Evolutionary conservation across 2,888 invertebrate genomes (phyloP).

Genomic region (Mesoligia furuncula): DNA sequence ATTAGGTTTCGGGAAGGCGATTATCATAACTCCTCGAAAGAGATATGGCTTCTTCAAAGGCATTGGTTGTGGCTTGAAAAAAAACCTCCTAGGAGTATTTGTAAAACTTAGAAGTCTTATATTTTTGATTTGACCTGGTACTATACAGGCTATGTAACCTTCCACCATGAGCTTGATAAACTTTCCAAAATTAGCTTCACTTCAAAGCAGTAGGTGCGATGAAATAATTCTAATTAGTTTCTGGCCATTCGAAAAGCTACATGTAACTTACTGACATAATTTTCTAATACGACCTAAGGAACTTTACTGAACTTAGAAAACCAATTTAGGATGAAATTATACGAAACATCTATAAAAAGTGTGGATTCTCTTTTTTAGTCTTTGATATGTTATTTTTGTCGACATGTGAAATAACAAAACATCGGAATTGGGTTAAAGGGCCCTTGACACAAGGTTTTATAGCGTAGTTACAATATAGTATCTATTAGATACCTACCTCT

Average conservation of each 20-base stretch:
- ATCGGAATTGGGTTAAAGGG: conserved; percentile 78
- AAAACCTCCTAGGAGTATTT: neutral
- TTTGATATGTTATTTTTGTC: conserved; percentile 65
- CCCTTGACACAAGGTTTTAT: conserved; percentile 79
- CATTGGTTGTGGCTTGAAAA: neutral
- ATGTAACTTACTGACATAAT: neutral
- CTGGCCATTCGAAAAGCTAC: neutral
- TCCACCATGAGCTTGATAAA: neutral
- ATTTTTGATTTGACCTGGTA: neutral
- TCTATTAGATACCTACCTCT: conserved; percentile 6
- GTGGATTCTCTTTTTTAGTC: conserved; percentile 33
- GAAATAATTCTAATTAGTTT: neutral
- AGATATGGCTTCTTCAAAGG: neutral
- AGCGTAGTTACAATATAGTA: conserved; percentile 43
- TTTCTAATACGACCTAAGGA: neutral
- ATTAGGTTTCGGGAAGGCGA: neutral
- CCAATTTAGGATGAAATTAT: neutral
- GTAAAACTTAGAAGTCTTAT: neutral
- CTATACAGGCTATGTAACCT: neutral
- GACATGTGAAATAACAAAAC: conserved; percentile 73
- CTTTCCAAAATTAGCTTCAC: neutral
- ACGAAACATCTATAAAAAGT: neutral
- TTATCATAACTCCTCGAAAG: neutral
- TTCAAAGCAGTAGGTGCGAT: neutral
- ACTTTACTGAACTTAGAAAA: neutral